Percentiles rank a stretch among this genome's conserved stretches.
These are phyloP conservation scores for Acanthopleura granulata DNA, from an alignment of 2,888 invertebrate species.

Conservation along the genomic window DNA sequence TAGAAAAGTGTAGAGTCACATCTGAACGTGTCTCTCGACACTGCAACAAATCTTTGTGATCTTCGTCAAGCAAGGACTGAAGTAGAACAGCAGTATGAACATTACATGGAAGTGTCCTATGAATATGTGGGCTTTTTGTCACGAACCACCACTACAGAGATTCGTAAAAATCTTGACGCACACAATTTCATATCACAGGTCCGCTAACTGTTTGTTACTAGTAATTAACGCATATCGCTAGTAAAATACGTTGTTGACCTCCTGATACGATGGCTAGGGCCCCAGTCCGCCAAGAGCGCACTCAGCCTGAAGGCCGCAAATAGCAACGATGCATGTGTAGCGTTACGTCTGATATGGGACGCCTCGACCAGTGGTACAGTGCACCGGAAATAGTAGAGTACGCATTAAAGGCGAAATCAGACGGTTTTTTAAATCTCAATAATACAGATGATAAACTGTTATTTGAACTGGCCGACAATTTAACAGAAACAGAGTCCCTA, in stretches of 20 bases:
- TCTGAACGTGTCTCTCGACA: too few relatives aligned
- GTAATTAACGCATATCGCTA: too few relatives aligned
- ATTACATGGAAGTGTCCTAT: too few relatives aligned
- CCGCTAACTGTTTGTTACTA: too few relatives aligned
- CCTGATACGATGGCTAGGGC: conserved; percentile 32
- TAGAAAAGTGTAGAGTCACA: too few relatives aligned
- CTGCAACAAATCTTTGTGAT: too few relatives aligned
- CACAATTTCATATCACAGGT: too few relatives aligned
- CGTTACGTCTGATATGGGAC: conserved; percentile 23
- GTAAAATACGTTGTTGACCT: conserved; percentile 21
- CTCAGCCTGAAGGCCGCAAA: conserved; percentile 22
- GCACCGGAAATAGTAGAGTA: conserved; percentile 27
- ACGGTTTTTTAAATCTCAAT: conserved; percentile 21
- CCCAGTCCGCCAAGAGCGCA: conserved; percentile 28
- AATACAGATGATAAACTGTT: conserved; percentile 26
- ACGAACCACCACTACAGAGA: too few relatives aligned
- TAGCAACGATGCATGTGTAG: conserved; percentile 20
- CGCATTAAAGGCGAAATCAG: conserved; percentile 23
- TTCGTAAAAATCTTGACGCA: too few relatives aligned
- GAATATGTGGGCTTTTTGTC: too few relatives aligned
- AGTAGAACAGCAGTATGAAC: too few relatives aligned
- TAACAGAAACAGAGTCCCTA: conserved; percentile 26
- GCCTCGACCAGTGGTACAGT: conserved; percentile 26
- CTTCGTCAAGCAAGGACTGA: too few relatives aligned
- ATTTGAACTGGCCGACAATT: conserved; percentile 30